Evolutionary conservation across 1,140 invertebrate genomes (phyloP).

Genomic region (Aphis gossypii): DNA sequence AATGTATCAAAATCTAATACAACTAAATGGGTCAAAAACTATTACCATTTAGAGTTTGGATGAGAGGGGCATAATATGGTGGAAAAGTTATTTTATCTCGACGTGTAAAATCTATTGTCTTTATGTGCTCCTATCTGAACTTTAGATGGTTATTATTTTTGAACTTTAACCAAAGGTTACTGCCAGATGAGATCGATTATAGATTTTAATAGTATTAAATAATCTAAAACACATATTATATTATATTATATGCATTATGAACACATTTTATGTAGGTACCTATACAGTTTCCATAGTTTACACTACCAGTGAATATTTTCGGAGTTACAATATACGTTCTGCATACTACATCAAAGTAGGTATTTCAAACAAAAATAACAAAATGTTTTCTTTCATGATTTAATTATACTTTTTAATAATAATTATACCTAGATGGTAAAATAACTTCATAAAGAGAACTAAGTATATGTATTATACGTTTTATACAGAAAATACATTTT

Average conservation of each 20-base stretch:
- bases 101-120: constrained; percentile 40
- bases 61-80: background rate
- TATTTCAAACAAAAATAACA: background rate
- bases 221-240: background rate
- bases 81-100: constrained; percentile 30
- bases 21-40: constrained; percentile 33
- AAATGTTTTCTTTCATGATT: no score
- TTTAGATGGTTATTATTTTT: constrained; percentile 28
- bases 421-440: no score
- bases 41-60: constrained; percentile 32
- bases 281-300: background rate
- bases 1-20: constrained; percentile 41
- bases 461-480: no score
- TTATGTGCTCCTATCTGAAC: constrained; percentile 4
- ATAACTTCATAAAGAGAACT: no score
- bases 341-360: background rate
- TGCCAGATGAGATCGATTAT: background rate
- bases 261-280: background rate
- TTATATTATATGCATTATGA: background rate
- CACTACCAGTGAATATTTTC: background rate
- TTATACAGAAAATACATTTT: no score
- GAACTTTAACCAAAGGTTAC: constrained; percentile 9
- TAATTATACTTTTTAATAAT: no score
- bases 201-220: background rate
- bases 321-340: background rate